phyloP scores from a whole-genome alignment of 2,888 invertebrate species.

The Aphidius colemani region DNA sequence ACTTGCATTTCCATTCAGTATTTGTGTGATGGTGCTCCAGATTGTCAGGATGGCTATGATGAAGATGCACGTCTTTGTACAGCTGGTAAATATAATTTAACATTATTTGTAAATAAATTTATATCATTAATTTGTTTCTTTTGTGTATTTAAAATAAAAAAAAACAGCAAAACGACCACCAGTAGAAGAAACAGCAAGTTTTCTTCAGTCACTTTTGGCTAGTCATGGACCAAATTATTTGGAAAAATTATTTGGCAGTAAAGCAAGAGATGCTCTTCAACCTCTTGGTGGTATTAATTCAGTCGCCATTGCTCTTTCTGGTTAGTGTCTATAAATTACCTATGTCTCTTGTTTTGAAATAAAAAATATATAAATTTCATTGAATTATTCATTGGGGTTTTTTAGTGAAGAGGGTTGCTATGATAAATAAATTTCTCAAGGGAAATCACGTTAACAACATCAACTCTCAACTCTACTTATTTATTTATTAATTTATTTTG shows the following conservation, averaged over 20 bases:
- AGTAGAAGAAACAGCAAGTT: conserved; percentile 94
- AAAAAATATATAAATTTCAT: not conserved
- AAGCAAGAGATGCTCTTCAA: conserved; percentile 88
- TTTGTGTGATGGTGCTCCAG: conserved; percentile 91
- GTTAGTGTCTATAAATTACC: conserved; percentile 62
- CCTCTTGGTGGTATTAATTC: conserved; percentile 93
- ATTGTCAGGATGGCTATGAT: conserved; percentile 94
- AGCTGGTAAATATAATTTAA: conserved; percentile 71
- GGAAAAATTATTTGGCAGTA: conserved; percentile 93
- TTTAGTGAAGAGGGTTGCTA: not conserved
- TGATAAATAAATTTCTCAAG: not conserved
- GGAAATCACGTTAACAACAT: not conserved
- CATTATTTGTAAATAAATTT: not conserved
- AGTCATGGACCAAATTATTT: conserved; percentile 96
- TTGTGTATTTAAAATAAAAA: conserved; percentile 31
- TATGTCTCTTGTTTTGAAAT: not conserved
- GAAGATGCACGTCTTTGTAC: conserved; percentile 94
- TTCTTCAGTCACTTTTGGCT: conserved; percentile 89
- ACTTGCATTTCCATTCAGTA: conserved; percentile 97
- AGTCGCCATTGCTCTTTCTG: conserved; percentile 93
- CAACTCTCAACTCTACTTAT: not conserved
- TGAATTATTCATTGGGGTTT: not conserved
- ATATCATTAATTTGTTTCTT: conserved; percentile 1
- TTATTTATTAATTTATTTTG: not conserved
- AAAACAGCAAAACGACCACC: conserved; percentile 94